Evolutionary conservation across 2,113 vertebrate genomes (phyloP), one percentile per base, ranked within the genome.

Genomic region (Austrofundulus limnaeus): DNA sequence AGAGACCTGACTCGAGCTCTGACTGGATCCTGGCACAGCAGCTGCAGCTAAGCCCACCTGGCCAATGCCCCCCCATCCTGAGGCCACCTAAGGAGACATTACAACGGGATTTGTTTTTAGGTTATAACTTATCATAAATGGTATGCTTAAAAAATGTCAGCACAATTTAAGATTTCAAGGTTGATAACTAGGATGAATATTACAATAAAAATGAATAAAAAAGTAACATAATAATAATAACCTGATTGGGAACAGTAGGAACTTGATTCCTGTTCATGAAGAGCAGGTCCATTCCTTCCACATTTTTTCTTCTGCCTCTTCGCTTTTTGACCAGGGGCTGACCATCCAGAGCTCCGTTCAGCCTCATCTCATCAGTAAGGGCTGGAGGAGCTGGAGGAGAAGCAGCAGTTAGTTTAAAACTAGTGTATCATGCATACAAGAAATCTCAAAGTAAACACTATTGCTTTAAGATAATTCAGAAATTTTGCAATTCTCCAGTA

Each of bases 271-370:
- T 94, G 70, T 96, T 98, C 88, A 96, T 90, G 74, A 95, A 95
- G 52, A 98, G 93, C 45, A 95, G 88, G 87, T 98, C 96, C 85
- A 95, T 92, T 23, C 96, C 96, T 80, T 98, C 97, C 38, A 99
- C 96, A 4, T 99, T 98, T 94, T 96, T 99, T 75, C 95, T 94
- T 72, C 97, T 93, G 56, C 97, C 97, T 66, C 97, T 91, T 51
- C 94, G 90, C 89, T 93, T 96, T 88, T 98, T 99, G 38, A 95
- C 85, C 24, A 93, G 66, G 11, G 96, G 97, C 82, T 98, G 96
- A 81, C 91, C 93, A 4, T 96, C 95, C 52, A 88, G 41, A 5
- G 88, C 81, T 83, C 97, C 97, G 41, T 99, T 98, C 67, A 93
- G 73, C 59, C 91, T 90, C 90, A 94, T 88, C 24, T 94, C 94